Evolutionary conservation across 2,113 vertebrate genomes (phyloP).

Genomic region (Kobus ellipsiprymnus): DNA sequence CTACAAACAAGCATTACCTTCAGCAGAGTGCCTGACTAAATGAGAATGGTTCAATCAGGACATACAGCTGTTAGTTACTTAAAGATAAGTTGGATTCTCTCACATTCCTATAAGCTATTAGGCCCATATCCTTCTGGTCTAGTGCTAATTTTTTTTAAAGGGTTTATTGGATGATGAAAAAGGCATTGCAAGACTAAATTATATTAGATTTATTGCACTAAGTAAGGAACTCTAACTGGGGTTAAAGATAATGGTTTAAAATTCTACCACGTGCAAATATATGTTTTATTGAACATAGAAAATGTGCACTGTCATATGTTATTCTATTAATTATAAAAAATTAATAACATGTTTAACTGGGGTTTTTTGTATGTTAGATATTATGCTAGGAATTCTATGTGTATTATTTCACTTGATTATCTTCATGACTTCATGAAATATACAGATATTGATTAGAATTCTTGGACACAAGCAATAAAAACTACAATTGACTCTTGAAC

Average conservation of each 20-base stretch:
- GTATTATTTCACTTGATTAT: background rate
- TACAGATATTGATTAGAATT: background rate
- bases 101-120: background rate
- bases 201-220: background rate
- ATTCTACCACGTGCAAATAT: background rate
- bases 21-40: background rate
- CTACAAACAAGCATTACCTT: background rate
- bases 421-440: background rate
- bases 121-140: background rate
- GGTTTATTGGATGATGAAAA: background rate
- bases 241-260: background rate
- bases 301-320: background rate
- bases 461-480: background rate
- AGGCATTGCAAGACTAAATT: background rate
- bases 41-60: background rate
- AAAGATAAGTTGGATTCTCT: background rate
- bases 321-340: background rate
- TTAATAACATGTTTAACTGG: background rate
- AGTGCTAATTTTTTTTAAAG: background rate
- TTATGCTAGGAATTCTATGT: background rate
- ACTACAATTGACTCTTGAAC: background rate
- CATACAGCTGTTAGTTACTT: background rate
- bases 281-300: background rate
- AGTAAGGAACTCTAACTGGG: background rate
- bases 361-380: background rate